Conservation (phyloP, 2,888 invertebrate genomes). For the Aporophyla nigra region DNA sequence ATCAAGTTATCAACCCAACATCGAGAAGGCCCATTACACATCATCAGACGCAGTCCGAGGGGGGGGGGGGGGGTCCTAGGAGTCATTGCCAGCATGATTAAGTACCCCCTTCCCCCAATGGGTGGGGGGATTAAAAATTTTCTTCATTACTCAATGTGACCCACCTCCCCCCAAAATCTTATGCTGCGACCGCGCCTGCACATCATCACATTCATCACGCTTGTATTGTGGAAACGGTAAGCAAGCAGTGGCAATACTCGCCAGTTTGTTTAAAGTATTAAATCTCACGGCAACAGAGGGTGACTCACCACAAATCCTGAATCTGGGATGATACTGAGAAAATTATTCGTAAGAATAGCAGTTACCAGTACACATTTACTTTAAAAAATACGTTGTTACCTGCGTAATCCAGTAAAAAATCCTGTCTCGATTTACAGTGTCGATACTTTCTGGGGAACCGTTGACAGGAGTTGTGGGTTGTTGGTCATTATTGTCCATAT, state of each 20-base stretch:
- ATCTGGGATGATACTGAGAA: too few relatives aligned
- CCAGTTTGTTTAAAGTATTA: not conserved
- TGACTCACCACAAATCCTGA: not conserved
- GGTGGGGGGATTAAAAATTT: too few relatives aligned
- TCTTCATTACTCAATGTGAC: too few relatives aligned
- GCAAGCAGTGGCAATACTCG: not conserved
- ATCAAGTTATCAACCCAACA: not conserved
- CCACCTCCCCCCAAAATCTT: too few relatives aligned
- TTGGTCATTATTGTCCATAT: conserved; percentile 59
- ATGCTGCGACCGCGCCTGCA: too few relatives aligned
- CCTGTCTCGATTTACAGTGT: conserved; percentile 72
- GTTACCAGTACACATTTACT: not conserved
- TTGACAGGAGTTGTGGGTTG: conserved; percentile 59
- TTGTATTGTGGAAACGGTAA: not conserved
- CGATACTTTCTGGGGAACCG: conserved; percentile 72
- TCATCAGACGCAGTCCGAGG: too few relatives aligned
- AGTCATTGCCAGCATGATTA: too few relatives aligned
- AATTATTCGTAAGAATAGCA: not conserved
- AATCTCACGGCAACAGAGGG: not conserved
- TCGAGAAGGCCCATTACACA: too few relatives aligned
- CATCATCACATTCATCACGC: too few relatives aligned
- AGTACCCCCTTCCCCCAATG: too few relatives aligned
- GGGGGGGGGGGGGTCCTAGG: too few relatives aligned
- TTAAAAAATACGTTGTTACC: conserved; percentile 64
- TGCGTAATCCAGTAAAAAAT: conserved; percentile 74